phyloP scores from a whole-genome alignment of 2,797 vertebrate species.

The Neostethus bicornis region DNA sequence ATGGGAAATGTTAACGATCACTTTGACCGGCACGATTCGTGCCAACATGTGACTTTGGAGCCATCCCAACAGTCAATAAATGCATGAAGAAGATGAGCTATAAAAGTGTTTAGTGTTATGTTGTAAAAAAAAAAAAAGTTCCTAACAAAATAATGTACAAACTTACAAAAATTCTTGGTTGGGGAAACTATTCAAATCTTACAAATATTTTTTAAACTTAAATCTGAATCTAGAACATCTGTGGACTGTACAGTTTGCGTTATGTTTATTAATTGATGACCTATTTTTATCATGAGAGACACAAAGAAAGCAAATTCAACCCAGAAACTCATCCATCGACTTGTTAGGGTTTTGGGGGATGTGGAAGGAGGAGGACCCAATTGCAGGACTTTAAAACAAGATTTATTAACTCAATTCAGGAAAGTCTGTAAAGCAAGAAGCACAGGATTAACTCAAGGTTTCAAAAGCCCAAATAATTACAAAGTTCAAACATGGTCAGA shows the following conservation, averaged over 20 bases:
- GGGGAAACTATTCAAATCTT: too few relatives aligned
- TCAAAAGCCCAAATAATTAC: too few relatives aligned
- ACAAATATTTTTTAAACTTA: too few relatives aligned
- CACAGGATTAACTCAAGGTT: too few relatives aligned
- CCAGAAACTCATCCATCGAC: slow-evolving; percentile 34
- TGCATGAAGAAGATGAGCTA: slow-evolving; percentile 58
- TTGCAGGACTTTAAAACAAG: too few relatives aligned
- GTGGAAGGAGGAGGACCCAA: too few relatives aligned
- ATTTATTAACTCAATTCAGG: too few relatives aligned
- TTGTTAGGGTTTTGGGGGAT: too few relatives aligned
- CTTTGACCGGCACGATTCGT: slow-evolving; percentile 58
- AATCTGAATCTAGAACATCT: slow-evolving; percentile 11
- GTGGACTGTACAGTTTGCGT: slow-evolving; percentile 20
- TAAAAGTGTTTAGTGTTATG: slow-evolving; percentile 33
- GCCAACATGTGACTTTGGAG: slow-evolving; percentile 41
- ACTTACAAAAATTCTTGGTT: neutral
- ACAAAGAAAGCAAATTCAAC: slow-evolving; percentile 16
- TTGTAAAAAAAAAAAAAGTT: slow-evolving; percentile 4
- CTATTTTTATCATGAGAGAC: slow-evolving; percentile 11
- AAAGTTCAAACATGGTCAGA: too few relatives aligned
- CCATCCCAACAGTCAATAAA: slow-evolving; percentile 55
- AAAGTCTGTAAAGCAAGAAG: too few relatives aligned
- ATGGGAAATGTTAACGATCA: slow-evolving; percentile 64
- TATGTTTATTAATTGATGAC: slow-evolving; percentile 5
- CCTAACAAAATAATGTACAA: neutral